Conservation (phyloP, 1,140 invertebrate genomes). For the Adelges cooleyi region DNA sequence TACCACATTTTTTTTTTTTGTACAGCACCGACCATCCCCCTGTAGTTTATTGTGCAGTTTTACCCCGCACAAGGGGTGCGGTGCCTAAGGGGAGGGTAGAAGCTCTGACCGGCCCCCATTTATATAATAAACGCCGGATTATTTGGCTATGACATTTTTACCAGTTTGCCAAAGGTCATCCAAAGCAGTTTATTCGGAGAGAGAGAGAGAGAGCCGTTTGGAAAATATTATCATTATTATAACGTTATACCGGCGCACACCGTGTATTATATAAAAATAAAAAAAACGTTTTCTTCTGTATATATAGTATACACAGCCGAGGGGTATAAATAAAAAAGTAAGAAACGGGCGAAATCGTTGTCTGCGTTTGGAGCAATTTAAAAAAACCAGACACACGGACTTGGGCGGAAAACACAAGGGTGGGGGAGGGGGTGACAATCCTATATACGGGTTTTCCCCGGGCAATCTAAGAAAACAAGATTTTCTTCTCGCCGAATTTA, state of each 20-base stretch:
- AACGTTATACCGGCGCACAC: neutral
- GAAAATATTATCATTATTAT: neutral
- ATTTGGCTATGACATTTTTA: constrained; percentile 26
- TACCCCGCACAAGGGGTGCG: too few relatives aligned
- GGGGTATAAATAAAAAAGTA: constrained; percentile 11
- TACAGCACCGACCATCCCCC: too few relatives aligned
- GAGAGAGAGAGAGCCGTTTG: constrained; percentile 19
- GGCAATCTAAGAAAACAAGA: constrained; percentile 28
- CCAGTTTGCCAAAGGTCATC: constrained; percentile 20
- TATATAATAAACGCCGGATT: constrained; percentile 15
- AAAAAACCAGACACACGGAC: constrained; percentile 15
- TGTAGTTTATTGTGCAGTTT: too few relatives aligned
- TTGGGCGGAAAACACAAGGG: neutral
- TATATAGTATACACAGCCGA: neutral
- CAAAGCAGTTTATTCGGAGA: neutral
- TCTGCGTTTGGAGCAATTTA: constrained; percentile 28
- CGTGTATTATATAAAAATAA: constrained; percentile 23
- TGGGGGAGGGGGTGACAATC: too few relatives aligned
- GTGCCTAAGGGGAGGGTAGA: too few relatives aligned
- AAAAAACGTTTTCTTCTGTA: constrained; percentile 9
- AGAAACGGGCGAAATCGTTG: constrained; percentile 26
- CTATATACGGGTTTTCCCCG: neutral
- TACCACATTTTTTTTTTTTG: too few relatives aligned
- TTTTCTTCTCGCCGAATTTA: constrained; percentile 18
- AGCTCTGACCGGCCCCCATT: constrained; percentile 1